Conservation (phyloP, 2,113 vertebrate genomes). For the Aramus guarauna region DNA sequence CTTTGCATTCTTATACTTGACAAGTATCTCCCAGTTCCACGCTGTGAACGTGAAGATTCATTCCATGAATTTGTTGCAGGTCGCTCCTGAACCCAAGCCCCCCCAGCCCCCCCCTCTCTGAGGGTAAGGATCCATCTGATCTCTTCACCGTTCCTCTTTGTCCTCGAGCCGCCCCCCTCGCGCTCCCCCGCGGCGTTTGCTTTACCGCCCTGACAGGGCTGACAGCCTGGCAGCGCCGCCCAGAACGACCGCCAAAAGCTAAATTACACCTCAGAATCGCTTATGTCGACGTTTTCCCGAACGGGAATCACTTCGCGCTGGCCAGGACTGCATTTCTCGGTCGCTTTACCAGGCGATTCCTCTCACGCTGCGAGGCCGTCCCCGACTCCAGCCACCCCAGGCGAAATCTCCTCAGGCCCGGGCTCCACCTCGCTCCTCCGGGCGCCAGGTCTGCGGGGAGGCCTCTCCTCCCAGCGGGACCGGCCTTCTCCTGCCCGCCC, state of each 20-base stretch:
- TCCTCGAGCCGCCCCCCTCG: not conserved
- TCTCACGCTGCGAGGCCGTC: not conserved
- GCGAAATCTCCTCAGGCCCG: not conserved
- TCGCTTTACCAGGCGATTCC: fast-evolving
- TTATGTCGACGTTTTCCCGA: not conserved
- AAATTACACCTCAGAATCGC: fast-evolving
- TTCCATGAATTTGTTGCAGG: not conserved
- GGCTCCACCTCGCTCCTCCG: not conserved
- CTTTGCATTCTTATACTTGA: fast-evolving
- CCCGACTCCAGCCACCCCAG: too few relatives aligned
- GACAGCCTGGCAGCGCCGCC: not conserved
- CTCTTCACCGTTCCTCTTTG: not conserved
- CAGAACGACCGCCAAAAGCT: fast-evolving
- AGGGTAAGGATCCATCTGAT: fast-evolving
- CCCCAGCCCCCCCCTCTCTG: not conserved
- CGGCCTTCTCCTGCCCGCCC: not conserved
- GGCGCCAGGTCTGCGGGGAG: not conserved
- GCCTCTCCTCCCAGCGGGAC: not conserved
- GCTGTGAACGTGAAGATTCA: fast-evolving
- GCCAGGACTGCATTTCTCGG: fast-evolving
- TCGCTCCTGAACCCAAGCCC: not conserved
- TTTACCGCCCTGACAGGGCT: not conserved
- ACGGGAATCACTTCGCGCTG: fast-evolving
- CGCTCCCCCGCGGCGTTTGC: fast-evolving
- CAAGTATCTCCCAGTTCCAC: not conserved